phyloP scores from a whole-genome alignment of 2,888 invertebrate species.

The Formica aserva region DNA sequence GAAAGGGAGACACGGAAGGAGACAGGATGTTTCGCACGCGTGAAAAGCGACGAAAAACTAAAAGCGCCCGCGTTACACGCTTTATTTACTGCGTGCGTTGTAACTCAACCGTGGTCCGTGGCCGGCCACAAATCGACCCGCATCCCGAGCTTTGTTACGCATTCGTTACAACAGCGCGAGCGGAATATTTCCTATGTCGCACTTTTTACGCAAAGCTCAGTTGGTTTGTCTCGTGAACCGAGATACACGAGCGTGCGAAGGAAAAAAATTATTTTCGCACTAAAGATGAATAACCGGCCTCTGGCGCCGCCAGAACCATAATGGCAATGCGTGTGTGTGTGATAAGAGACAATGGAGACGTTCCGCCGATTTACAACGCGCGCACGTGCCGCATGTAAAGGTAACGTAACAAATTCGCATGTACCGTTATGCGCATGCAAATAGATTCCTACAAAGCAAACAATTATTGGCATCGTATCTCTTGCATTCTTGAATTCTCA shows the following conservation, averaged over 20 bases:
- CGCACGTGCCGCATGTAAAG: neutral
- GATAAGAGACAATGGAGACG: constrained; percentile 32
- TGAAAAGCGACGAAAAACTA: constrained; percentile 59
- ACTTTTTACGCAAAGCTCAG: neutral
- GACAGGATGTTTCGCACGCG: constrained; percentile 25
- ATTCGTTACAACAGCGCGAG: constrained; percentile 41
- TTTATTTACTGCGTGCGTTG: constrained; percentile 70
- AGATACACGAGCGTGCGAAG: neutral
- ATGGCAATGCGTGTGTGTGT: constrained; percentile 12
- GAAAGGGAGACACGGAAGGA: neutral
- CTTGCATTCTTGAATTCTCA: constrained; percentile 33
- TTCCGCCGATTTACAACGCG: constrained; percentile 15
- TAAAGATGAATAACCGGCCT: neutral
- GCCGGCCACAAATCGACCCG: constrained; percentile 65
- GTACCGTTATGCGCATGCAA: constrained; percentile 21
- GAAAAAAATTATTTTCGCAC: constrained; percentile 19
- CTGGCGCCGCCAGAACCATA: neutral
- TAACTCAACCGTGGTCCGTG: constrained; percentile 66
- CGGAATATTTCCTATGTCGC: constrained; percentile 40
- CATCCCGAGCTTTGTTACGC: constrained; percentile 55
- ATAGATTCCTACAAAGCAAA: constrained; percentile 3
- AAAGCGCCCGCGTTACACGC: constrained; percentile 56
- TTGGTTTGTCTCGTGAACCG: neutral
- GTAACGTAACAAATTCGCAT: constrained; percentile 9
- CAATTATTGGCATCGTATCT: constrained; percentile 33